These are phyloP conservation scores for Rutilus rutilus DNA, from an alignment of 2,113 vertebrate genomes.

Conservation along the genomic window DNA sequence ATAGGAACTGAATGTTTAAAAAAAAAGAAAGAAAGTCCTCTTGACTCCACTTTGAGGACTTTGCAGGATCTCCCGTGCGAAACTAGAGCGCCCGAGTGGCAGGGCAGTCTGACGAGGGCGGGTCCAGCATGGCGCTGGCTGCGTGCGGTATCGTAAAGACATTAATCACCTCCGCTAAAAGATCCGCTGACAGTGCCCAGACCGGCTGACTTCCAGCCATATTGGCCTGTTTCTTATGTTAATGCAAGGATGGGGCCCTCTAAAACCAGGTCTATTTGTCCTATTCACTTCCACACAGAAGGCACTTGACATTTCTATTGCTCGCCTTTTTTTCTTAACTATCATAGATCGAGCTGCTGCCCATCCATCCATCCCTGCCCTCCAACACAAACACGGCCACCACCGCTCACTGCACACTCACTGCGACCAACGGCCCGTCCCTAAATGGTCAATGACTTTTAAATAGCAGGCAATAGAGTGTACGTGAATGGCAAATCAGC, in stretches of 20 bases:
- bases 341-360: constrained; percentile 64
- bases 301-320: constrained; percentile 75
- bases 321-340: constrained; percentile 59
- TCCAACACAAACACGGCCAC: constrained; percentile 64
- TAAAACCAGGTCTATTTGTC: constrained; percentile 64
- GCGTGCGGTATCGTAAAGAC: constrained; percentile 87
- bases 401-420: constrained; percentile 53
- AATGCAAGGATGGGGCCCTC: constrained; percentile 78
- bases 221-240: constrained; percentile 86
- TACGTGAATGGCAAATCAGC: constrained; percentile 70
- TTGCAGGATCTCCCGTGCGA: neutral
- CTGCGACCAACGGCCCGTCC: constrained; percentile 62
- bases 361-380: constrained; percentile 57
- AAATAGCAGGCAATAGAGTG: constrained; percentile 73
- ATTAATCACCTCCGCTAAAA: constrained; percentile 89
- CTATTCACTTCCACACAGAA: constrained; percentile 65
- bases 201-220: constrained; percentile 76
- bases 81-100: neutral
- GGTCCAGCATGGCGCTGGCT: constrained; percentile 63
- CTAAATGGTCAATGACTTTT: constrained; percentile 73
- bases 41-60: neutral
- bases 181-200: constrained; percentile 81
- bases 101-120: constrained; percentile 34
- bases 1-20: neutral
- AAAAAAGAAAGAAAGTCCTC: neutral